Percentiles rank a stretch among this genome's conserved stretches.
phyloP scores from a whole-genome alignment of 2,797 vertebrate genomes.

The Rhynchotus rufescens region DNA sequence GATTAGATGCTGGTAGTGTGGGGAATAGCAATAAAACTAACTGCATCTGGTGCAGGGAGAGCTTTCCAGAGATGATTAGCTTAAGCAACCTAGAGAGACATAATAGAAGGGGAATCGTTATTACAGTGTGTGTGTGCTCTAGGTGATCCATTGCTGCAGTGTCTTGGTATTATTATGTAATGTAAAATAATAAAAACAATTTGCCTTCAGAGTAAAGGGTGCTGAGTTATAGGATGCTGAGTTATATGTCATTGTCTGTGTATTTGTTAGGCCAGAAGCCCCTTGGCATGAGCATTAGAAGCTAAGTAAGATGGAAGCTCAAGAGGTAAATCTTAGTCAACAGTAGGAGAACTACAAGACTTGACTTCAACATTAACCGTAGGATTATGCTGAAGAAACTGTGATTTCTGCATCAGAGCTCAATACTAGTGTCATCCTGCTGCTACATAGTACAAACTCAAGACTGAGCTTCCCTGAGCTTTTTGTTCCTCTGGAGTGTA shows the following conservation, averaged over 20 bases:
- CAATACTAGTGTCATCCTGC: rapidly evolving
- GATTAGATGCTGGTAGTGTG: slow-evolving; percentile 49
- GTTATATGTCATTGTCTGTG: background rate
- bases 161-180: slow-evolving; percentile 42
- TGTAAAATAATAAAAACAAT: slow-evolving; percentile 56
- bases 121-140: slow-evolving; percentile 11
- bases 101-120: slow-evolving; percentile 59
- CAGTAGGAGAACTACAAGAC: background rate
- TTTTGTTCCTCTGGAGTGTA: background rate
- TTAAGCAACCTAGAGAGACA: slow-evolving; percentile 57
- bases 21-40: slow-evolving; percentile 60
- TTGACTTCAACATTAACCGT: background rate
- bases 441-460: background rate
- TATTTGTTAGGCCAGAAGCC: background rate
- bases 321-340: background rate
- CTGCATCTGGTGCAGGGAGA: slow-evolving; percentile 65
- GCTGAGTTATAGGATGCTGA: background rate
- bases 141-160: slow-evolving; percentile 40
- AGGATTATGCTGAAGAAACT: too few relatives aligned
- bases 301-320: background rate
- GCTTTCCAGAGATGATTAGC: slow-evolving; percentile 66
- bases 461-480: background rate
- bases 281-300: background rate
- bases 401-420: background rate
- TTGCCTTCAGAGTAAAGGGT: slow-evolving; percentile 48